These are phyloP conservation scores for Phrynosoma blainvillii DNA, from an alignment of 2,113 vertebrate genomes.

Conservation along the genomic window DNA sequence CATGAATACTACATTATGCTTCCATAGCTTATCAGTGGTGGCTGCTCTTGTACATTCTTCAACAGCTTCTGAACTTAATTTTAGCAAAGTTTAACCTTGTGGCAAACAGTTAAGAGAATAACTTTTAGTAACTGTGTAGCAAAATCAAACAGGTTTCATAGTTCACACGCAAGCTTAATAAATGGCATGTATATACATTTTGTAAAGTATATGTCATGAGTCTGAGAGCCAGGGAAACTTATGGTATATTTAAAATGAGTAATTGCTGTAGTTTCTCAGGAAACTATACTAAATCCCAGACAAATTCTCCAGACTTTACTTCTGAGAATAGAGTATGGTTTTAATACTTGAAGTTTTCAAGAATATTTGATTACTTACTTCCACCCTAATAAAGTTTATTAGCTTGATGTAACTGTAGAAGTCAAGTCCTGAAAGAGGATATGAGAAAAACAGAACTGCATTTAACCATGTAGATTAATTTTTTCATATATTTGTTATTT, in stretches of 20 bases:
- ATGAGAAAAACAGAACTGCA: not conserved
- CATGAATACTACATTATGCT: not conserved
- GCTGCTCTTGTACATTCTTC: not conserved
- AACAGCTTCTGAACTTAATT: not conserved
- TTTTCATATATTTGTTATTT: not conserved
- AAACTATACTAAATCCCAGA: not conserved
- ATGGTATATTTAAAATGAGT: not conserved
- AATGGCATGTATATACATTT: not conserved
- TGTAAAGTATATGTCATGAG: not conserved
- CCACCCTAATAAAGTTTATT: conserved; percentile 91
- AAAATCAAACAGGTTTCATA: not conserved
- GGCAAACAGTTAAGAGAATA: not conserved
- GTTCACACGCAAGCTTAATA: not conserved
- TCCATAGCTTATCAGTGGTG: not conserved
- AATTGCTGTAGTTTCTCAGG: not conserved
- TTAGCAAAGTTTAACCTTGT: not conserved
- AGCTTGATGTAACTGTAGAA: conserved; percentile 95
- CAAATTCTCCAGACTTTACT: fast-evolving
- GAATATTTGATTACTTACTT: conserved; percentile 76
- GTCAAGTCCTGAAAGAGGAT: conserved; percentile 82
- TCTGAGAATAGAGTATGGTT: not conserved
- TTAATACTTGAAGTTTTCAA: not conserved
- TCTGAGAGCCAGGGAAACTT: not conserved
- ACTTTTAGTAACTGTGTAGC: too few relatives aligned
- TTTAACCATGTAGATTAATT: not conserved